These are phyloP conservation scores for Drosophila trapezifrons DNA, from an alignment of 1,140 invertebrate species.

Conservation along the genomic window DNA sequence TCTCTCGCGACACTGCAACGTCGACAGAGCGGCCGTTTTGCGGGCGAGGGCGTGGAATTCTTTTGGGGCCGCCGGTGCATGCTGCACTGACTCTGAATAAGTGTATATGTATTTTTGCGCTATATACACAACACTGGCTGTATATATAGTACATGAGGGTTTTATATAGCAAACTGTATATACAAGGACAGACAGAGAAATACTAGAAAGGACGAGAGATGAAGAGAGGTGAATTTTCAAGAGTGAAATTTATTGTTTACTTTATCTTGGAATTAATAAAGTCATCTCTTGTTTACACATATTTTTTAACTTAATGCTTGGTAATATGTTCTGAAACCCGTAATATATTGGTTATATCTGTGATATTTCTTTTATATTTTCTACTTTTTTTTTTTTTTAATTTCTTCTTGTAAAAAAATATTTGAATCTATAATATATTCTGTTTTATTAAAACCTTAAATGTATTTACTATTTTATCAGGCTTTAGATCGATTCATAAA, in stretches of 20 bases:
- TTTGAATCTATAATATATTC: no score
- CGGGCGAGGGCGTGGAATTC: constrained; percentile 57
- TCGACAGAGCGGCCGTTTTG: constrained; percentile 21
- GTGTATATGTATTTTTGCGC: constrained; percentile 22
- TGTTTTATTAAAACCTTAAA: no score
- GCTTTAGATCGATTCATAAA: no score
- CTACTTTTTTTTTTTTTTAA: no score
- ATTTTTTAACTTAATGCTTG: background rate
- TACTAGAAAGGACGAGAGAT: background rate
- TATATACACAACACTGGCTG: constrained; percentile 8
- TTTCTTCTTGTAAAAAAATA: no score
- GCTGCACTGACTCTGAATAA: constrained; percentile 53
- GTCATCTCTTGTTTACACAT: no score
- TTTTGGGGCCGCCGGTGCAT: constrained; percentile 70
- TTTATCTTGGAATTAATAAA: no score
- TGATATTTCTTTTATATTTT: no score
- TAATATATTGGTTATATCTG: no score
- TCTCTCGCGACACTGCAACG: constrained; percentile 5
- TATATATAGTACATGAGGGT: constrained; percentile 17
- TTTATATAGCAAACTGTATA: constrained; percentile 6
- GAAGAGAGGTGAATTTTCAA: background rate
- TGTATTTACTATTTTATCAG: background rate
- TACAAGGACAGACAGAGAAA: background rate
- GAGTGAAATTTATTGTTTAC: background rate
- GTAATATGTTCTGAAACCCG: background rate